Percentiles rank a stretch among this genome's conserved stretches.
Conservation (phyloP, 2,888 invertebrate genomes). For the Chalcosyrphus nemorum region DNA sequence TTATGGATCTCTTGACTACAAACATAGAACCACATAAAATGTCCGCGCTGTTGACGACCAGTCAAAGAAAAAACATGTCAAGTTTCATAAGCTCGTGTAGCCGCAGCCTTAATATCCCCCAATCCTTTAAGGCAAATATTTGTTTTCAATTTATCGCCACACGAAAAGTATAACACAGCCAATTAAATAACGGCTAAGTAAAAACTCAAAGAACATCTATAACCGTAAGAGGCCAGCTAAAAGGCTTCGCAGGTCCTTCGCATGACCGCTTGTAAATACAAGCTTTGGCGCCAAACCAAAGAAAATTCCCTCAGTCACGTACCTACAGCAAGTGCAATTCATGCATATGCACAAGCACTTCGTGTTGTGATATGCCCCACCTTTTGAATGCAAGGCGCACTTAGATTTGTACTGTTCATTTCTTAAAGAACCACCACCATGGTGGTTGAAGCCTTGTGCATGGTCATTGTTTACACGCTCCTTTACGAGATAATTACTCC, state of each 20-base stretch:
- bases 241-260: background rate
- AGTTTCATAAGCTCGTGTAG: background rate
- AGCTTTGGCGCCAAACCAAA: constrained; percentile 35
- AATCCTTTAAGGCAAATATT: background rate
- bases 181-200: constrained; percentile 16
- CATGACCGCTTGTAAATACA: constrained; percentile 9
- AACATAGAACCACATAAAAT: background rate
- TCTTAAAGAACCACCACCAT: constrained; percentile 18
- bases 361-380: constrained; percentile 37
- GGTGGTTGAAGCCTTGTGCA: constrained; percentile 24
- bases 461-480: constrained; percentile 48
- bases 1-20: background rate
- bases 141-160: background rate
- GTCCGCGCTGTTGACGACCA: background rate
- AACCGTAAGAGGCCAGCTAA: background rate
- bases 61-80: background rate
- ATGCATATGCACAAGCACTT: constrained; percentile 25
- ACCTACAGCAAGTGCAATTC: background rate
- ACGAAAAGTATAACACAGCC: background rate
- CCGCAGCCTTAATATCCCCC: background rate
- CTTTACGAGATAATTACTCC: constrained; percentile 37
- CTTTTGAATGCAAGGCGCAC: constrained; percentile 12
- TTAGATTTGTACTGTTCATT: constrained; percentile 27
- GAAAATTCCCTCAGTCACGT: constrained; percentile 20
- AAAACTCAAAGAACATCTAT: background rate